Evolutionary conservation across 2,113 vertebrate species (phyloP).

Genomic region (Tragelaphus scriptus): DNA sequence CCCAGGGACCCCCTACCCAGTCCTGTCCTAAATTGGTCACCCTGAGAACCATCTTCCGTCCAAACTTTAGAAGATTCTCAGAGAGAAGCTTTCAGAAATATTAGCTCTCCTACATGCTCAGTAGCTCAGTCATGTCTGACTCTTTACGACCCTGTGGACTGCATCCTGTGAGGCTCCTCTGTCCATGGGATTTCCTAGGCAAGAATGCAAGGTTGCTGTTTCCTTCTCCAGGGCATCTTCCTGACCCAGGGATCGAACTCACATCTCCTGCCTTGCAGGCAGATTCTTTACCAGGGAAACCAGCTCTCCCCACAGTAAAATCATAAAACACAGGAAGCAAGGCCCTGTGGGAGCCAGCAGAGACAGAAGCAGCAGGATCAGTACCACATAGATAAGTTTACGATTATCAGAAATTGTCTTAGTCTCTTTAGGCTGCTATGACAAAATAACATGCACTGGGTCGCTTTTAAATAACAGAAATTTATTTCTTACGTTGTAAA

Average conservation of each 20-base stretch:
- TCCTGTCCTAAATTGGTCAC: not conserved
- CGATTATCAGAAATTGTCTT: not conserved
- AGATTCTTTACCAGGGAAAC: not conserved
- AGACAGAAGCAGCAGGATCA: not conserved
- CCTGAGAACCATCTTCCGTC: not conserved
- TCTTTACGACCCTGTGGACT: not conserved
- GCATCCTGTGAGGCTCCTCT: not conserved
- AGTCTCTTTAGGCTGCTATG: not conserved
- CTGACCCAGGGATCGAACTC: not conserved
- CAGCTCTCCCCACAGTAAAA: not conserved
- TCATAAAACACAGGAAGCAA: not conserved
- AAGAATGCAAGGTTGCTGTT: not conserved
- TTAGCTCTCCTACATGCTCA: not conserved
- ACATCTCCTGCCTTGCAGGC: not conserved
- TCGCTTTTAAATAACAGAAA: not conserved
- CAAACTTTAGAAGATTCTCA: not conserved
- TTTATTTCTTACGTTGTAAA: not conserved
- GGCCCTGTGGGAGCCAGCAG: not conserved
- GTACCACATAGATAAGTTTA: not conserved
- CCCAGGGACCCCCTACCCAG: not conserved
- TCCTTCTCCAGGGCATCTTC: not conserved
- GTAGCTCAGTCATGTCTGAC: not conserved
- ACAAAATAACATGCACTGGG: not conserved
- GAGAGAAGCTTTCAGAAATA: not conserved
- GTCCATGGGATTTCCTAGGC: not conserved